Conservation (phyloP, 2,113 vertebrate species). For the Amphilophus citrinellus region DNA sequence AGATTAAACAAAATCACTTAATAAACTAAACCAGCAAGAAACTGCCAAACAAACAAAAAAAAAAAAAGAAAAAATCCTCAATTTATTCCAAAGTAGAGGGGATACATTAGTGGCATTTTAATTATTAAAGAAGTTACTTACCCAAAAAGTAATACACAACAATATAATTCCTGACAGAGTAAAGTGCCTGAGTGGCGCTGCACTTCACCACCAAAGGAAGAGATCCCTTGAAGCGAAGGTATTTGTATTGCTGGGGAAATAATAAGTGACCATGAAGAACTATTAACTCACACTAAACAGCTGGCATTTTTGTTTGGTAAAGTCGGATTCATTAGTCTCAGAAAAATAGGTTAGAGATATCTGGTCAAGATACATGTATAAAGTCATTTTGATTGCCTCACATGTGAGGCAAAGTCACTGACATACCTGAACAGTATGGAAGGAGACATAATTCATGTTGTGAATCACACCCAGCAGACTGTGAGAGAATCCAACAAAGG, state of each 20-base stretch:
- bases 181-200: constrained; percentile 89
- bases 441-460: constrained; percentile 94
- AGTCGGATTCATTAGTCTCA: neutral
- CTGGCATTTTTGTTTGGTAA: neutral
- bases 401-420: neutral
- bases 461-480: constrained; percentile 91
- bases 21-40: neutral
- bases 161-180: constrained; percentile 89
- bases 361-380: neutral
- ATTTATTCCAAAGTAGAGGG: neutral
- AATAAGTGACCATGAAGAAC: neutral
- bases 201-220: constrained; percentile 87
- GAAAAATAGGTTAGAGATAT: neutral
- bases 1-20: neutral
- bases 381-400: neutral
- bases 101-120: neutral
- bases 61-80: too few species aligned
- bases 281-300: neutral
- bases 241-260: constrained; percentile 91
- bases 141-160: constrained; percentile 91
- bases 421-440: constrained; percentile 91
- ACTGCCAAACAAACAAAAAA: too few species aligned
- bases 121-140: constrained; percentile 73
- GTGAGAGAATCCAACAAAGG: constrained; percentile 92
- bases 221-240: constrained; percentile 89